Evolutionary conservation across 1,140 invertebrate species (phyloP), one percentile per base, ranked within the genome.

Genomic region (Lepidostoma basale): DNA sequence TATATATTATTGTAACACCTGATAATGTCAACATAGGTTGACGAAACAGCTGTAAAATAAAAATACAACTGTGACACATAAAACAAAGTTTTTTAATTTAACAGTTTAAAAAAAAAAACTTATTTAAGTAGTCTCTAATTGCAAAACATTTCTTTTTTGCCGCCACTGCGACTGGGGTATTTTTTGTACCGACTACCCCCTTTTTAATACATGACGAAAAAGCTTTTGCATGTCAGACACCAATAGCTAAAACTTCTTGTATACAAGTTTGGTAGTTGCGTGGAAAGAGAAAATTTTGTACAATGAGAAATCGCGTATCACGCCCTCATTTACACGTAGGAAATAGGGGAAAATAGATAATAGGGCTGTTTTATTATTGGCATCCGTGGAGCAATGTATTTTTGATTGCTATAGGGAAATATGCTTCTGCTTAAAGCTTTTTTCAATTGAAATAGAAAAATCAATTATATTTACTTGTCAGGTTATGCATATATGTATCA

Each of bases 221-320:
- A 65, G 62, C 45, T 23, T 65, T 65, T 65, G 62, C 62, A 65
- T 65, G 62, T 65, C 49, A 42, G 47, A 54, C 23, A 23, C 30
- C 62, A 20, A 65, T 65, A 49, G 45, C 20, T 65, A 54, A n/a
- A 40, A 60, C 16, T 54, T 14, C 22, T 25, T 40, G 42, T 62
- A 44, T 54, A 28, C 20, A 16, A 47, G 23, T 26, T 44, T 25
- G 25, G 14, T 49, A 10, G 42, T 47, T 63, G 60, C 60, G 60
- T 63, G 60, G 28, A 49, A 36, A 47, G n/a, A 30, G 58, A 20
- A 33, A 49, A 49, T 63, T 63, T 63, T 28, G 18, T 47, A 49
- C 44, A 28, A 22, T 45, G 20, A 44, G 28, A 23, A 63, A 63
- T 30, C 25, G 40, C 20, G 26, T 16, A 44, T 40, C 58, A 60